Conservation (phyloP, 2,888 invertebrate species). For the Beris morrisii region DNA sequence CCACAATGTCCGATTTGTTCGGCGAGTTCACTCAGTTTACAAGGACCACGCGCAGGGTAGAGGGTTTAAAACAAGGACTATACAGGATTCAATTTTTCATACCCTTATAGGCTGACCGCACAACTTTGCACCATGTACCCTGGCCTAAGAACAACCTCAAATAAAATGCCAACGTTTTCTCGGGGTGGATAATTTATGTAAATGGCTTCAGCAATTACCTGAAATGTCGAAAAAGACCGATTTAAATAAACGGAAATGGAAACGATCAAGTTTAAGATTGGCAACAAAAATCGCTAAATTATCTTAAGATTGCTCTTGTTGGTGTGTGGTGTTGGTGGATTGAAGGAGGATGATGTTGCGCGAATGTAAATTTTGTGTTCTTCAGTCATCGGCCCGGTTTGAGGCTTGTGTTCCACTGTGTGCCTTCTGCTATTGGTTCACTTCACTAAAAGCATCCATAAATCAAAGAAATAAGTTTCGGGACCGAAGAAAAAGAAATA, state of each 20-base stretch:
- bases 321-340: neutral
- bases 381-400: constrained; percentile 17
- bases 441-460: constrained; percentile 31
- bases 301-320: constrained; percentile 6
- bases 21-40: too few species aligned
- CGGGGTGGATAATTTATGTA: too few species aligned
- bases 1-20: too few species aligned
- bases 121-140: too few species aligned
- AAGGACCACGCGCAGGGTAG: too few species aligned
- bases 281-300: constrained; percentile 28
- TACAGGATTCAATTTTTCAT: too few species aligned
- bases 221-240: neutral
- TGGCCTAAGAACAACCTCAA: too few species aligned
- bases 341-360: constrained; percentile 3
- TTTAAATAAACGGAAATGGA: constrained; percentile 29
- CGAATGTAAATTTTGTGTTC: constrained; percentile 26
- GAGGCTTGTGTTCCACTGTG: neutral
- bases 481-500: too few species aligned
- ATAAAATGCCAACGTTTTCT: too few species aligned
- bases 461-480: constrained; percentile 20
- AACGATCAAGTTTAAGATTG: constrained; percentile 29
- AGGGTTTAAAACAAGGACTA: too few species aligned
- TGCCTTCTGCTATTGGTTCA: constrained; percentile 15
- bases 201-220: too few species aligned
- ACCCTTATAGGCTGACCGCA: too few species aligned